Base-by-base conservation (phyloP, 2,888 invertebrate genomes). In the Lasiommata megera region DNA sequence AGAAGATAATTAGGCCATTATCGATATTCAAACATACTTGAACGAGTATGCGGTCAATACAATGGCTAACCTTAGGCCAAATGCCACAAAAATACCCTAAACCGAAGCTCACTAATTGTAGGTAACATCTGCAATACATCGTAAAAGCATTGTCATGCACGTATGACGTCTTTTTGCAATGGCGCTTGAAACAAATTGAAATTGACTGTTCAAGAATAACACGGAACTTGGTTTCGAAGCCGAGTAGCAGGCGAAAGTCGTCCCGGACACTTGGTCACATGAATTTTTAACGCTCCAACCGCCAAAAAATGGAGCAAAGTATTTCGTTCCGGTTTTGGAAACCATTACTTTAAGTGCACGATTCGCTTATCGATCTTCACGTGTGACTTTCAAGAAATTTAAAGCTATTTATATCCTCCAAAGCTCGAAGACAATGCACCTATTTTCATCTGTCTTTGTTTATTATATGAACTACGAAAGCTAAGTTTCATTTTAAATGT, bases 291-390 rank as follows among this genome's bases (percentile, higher is more conserved):
- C 16, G 40, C 31, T 74, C 63, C 60, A 40, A 60, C 60, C 66
- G 66, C 66, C 70, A 74, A 77, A 82, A 82, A 82, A 81, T 77
- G 71, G 65, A 69, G 65, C 60, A 58, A 66, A 71, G 67, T 65
- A 71, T 74, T 70, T 41, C 63, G 64, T 65, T 70, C 59, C 65
- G 68, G 72, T 73, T 80, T 68, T 54, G 62, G 71, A 73, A 74
- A 71, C 79, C 74, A 85, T 84, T 83, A 84, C 71, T 73, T 71
- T 82, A 79, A 86, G 83, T 84, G 84, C 78, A 80, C 67, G 68
- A 66, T 73, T 73, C 61, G 51, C 51, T 38, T 56, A 56, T 56
- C 58, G 70, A 71, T 65, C 63, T 65, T 60, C 57, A 63, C 58
- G 59, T 63, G 65, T 63, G 67, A 64, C 66, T 52, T 61, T 53